Evolutionary conservation across 2,797 vertebrate genomes (phyloP), one percentile per base, ranked within the genome.

Genomic region (Rhabdomys pumilio): DNA sequence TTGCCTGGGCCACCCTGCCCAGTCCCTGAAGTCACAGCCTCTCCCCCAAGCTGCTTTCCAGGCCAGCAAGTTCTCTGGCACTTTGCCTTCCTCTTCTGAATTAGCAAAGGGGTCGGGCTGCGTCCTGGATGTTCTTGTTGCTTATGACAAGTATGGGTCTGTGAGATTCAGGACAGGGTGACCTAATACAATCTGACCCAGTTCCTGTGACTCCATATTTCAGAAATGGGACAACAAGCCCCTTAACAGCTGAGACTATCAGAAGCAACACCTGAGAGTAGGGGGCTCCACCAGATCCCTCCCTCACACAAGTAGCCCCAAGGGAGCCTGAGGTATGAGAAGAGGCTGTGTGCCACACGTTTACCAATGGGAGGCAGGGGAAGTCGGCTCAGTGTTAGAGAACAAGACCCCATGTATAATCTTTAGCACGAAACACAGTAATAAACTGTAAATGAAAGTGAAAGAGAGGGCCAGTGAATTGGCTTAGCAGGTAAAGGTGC

Each of bases 61-160:
- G 96, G 88, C 83, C 24, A 57, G 10, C 29, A 22, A 93, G 41
- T 4, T 57, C 57, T 85, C 20, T 41, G 47, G 57, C 2, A 7
- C 20, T 79, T 79, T 53, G 24, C 65, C 63, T 4, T 86, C 72
- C 65, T 65, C n/a, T 38, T 91, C 69, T 57, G 53, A 96, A 97
- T 97, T 0, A 85, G 94, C 73, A 95, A 92, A 88, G 73, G 72
- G 85, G n/a, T n/a, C 20, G 72, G 63, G 19, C 50, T 65, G 59
- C 89, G 1, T 19, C 61, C 41, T 19, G 22, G 92, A 34, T 88
- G 92, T 91, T 53, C 77, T 24, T 41, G 12, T 59, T 41, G 7
- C 89, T 77, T 57, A 59, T 91, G 89, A 95, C 53, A 89, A 96
- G 87, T 79, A 19, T 29, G 29, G 47, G 44, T 50, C 67, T 79